Percentiles rank a stretch among this genome's conserved stretches.
These are phyloP conservation scores for Proterorhinus semilunaris DNA, from an alignment of 2,113 vertebrate genomes.

Conservation along the genomic window DNA sequence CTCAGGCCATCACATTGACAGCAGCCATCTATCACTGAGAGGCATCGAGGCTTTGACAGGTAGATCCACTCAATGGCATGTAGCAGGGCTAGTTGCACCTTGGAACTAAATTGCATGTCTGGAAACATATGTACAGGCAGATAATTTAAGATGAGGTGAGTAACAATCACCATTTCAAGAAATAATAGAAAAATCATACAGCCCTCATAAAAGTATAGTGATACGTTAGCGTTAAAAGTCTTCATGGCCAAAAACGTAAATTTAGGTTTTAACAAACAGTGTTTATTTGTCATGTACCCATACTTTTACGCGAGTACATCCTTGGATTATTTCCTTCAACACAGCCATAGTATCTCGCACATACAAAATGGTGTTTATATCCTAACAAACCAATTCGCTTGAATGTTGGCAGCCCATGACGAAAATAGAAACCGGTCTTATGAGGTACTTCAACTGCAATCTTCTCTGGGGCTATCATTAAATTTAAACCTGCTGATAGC, in stretches of 20 bases:
- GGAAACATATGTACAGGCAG: slow-evolving; percentile 23
- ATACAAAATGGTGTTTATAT: slow-evolving; percentile 39
- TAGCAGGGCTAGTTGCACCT: slow-evolving; percentile 49
- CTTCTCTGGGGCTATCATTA: slow-evolving; percentile 42
- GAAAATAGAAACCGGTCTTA: slow-evolving; percentile 35
- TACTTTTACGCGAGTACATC: background rate
- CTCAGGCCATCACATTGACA: slow-evolving; percentile 55
- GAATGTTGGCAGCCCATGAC: slow-evolving; percentile 21
- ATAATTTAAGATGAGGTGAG: slow-evolving; percentile 28
- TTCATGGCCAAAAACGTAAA: too few relatives aligned
- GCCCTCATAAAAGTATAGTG: too few relatives aligned
- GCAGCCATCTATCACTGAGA: slow-evolving; percentile 49
- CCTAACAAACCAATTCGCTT: slow-evolving; percentile 20
- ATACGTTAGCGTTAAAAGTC: too few relatives aligned
- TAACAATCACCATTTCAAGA: background rate
- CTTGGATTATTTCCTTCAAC: slow-evolving; percentile 32
- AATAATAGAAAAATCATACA: too few relatives aligned
- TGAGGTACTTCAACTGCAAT: slow-evolving; percentile 47
- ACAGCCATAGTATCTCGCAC: background rate
- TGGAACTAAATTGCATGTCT: slow-evolving; percentile 43
- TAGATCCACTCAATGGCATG: slow-evolving; percentile 40
- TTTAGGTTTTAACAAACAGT: too few relatives aligned
- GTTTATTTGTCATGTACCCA: background rate
- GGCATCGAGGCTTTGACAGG: slow-evolving; percentile 54
- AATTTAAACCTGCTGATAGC: slow-evolving; percentile 6